Conservation (phyloP, 2,888 invertebrate species). For the Steinernema scapterisci region DNA sequence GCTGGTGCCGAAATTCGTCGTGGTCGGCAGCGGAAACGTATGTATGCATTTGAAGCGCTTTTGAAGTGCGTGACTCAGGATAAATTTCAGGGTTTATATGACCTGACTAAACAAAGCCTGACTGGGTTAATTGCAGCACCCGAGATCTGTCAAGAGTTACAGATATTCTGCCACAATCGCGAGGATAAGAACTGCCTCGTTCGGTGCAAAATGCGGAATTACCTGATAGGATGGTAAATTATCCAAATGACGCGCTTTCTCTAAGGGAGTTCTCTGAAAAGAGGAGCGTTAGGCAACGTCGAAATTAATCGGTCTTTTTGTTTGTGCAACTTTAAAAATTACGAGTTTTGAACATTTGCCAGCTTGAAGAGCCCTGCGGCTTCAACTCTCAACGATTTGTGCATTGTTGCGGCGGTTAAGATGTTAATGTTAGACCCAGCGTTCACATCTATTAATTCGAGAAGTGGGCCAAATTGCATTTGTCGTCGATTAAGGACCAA, state of each 20-base stretch:
- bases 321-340: not conserved
- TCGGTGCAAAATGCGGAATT: slow-evolving; percentile 13
- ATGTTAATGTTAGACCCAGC: not conserved
- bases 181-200: too few species aligned
- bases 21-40: not conserved
- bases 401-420: not conserved
- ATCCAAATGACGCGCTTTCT: slow-evolving; percentile 67
- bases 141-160: too few species aligned
- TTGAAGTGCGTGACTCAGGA: slow-evolving; percentile 11
- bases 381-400: not conserved
- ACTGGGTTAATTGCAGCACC: too few species aligned
- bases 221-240: slow-evolving; percentile 67
- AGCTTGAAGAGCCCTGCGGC: too few species aligned
- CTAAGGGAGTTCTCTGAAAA: slow-evolving; percentile 67
- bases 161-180: too few species aligned
- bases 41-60: slow-evolving; percentile 18
- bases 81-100: not conserved
- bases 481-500: slow-evolving; percentile 29
- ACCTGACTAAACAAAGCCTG: not conserved
- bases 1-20: not conserved
- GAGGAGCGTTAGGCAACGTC: not conserved
- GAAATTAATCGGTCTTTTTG: not conserved
- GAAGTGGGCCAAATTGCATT: slow-evolving; percentile 33
- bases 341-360: too few species aligned
- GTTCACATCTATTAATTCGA: slow-evolving; percentile 28